phyloP scores from a whole-genome alignment of 2,797 vertebrate genomes.

The Masticophis lateralis region DNA sequence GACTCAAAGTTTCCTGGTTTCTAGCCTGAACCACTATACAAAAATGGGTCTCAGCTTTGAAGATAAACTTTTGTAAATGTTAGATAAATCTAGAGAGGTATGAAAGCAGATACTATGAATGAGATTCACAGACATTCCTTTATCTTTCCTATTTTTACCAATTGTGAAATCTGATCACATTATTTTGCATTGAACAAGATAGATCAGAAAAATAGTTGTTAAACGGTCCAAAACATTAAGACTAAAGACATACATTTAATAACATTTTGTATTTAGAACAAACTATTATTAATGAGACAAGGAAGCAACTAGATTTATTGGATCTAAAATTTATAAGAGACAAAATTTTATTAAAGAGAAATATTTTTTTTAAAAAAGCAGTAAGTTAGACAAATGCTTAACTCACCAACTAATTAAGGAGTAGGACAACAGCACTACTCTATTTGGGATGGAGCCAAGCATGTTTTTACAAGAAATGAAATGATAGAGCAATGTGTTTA shows the following conservation, averaged over 20 bases:
- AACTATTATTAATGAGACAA: neutral
- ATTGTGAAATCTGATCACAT: neutral
- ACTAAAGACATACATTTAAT: neutral
- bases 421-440: neutral
- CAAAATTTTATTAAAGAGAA: neutral
- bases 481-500: neutral
- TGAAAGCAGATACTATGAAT: neutral
- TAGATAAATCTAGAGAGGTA: neutral
- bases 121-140: neutral
- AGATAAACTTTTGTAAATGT: neutral
- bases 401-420: neutral
- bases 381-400: neutral
- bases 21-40: neutral
- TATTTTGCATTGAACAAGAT: neutral
- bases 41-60: neutral
- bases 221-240: neutral
- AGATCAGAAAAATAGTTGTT: neutral
- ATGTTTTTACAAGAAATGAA: neutral
- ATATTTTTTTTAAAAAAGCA: neutral
- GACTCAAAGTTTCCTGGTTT: neutral
- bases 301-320: neutral
- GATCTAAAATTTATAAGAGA: neutral
- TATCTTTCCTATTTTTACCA: neutral
- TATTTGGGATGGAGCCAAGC: neutral
- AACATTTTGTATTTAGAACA: neutral